A percentile compares a stretch with the other conserved stretches of the same genome.
Conservation (phyloP, 2,113 vertebrate genomes). For the Crotophaga sulcirostris region DNA sequence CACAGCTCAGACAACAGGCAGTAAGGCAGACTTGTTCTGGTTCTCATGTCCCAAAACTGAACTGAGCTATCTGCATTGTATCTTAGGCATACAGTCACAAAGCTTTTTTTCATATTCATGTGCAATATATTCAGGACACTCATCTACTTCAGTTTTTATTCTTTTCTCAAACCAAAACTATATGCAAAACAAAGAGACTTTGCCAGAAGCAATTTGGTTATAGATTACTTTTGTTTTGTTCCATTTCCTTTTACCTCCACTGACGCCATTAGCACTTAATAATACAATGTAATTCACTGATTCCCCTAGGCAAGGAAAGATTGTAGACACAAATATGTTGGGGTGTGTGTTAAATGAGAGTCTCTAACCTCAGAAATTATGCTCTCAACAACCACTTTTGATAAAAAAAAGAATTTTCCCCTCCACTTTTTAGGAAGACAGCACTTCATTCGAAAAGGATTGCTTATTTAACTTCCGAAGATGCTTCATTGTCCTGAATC, state of each 20-base stretch:
- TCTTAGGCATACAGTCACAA: not conserved
- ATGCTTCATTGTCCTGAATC: not conserved
- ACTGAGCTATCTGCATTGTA: not conserved
- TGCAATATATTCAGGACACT: not conserved
- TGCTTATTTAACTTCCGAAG: not conserved
- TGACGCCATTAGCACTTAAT: conserved; percentile 12
- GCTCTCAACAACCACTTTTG: not conserved
- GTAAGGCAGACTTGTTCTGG: not conserved
- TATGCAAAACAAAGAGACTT: not conserved
- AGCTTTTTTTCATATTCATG: not conserved
- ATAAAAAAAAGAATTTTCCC: not conserved
- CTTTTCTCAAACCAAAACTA: not conserved
- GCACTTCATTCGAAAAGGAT: not conserved
- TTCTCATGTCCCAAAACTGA: not conserved
- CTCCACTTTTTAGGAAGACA: not conserved
- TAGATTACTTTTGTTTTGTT: not conserved
- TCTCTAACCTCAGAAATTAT: not conserved
- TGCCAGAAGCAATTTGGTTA: not conserved
- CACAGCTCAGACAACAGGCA: not conserved
- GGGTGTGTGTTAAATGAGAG: not conserved
- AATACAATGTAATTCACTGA: not conserved
- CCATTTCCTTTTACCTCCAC: not conserved
- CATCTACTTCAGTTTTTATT: not conserved
- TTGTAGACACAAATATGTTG: not conserved
- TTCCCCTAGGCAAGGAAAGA: conserved; percentile 16